Evolutionary conservation across 1,140 invertebrate species (phyloP).

Genomic region (Bombus polaris): DNA sequence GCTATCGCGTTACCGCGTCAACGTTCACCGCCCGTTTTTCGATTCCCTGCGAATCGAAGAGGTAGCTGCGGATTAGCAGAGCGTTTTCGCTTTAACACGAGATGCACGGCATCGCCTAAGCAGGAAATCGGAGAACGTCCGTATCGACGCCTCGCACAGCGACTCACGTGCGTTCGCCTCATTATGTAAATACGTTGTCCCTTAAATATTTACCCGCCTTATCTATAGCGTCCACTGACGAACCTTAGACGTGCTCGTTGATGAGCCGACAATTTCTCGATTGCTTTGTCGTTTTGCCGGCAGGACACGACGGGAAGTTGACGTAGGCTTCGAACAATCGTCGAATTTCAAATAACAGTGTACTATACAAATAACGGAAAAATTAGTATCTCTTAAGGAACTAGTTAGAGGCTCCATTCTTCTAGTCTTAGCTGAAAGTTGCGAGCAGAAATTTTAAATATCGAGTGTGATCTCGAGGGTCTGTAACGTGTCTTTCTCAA

Average conservation of each 20-base stretch:
- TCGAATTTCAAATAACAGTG: no score
- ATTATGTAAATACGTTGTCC: background rate
- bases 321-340: no score
- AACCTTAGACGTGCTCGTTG: background rate
- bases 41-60: background rate
- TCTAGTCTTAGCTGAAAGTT: rapidly evolving
- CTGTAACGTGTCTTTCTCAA: no score
- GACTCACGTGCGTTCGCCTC: background rate
- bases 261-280: background rate
- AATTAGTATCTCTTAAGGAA: no score
- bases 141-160: background rate
- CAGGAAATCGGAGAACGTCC: background rate
- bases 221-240: background rate
- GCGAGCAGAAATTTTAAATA: no score
- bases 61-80: background rate
- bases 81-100: background rate
- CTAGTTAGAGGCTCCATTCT: no score
- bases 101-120: background rate
- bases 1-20: background rate
- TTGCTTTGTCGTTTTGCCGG: background rate
- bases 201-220: background rate
- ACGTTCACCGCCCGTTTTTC: no score
- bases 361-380: no score
- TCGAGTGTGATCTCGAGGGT: no score
- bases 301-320: no score